Base-by-base conservation (phyloP, 2,113 vertebrate species). In the Stigmatopora nigra region DNA sequence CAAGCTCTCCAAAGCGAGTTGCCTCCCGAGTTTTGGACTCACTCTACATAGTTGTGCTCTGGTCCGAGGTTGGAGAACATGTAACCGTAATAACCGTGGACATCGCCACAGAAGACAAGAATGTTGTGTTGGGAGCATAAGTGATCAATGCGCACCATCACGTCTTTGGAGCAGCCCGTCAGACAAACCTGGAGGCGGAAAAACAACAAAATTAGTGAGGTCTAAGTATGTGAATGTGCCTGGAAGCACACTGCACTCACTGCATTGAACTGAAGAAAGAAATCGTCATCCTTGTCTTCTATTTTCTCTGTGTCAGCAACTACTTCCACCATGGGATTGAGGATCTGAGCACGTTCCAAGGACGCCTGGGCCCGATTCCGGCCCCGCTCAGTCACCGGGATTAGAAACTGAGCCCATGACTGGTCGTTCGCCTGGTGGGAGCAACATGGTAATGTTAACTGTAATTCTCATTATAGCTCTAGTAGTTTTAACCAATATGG, bases 251-350 rank as follows among this genome's bases (percentile, higher is more conserved):
- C 38, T 19, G 3, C 17, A 91, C 93, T 88, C 68, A 97, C 96
- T 0, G 93, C 94, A 60, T 97, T 93, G 14, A 95, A 98, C 12
- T 92, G 88, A 36, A 92, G 89, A 72, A 98, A 96, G 87, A 96
- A 98, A 0, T 93, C 91, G 1, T 94, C 92, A 0, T 91, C 53
- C 47, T 98, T 97, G 81, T 85, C 86, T 6, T 94, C 92, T 0
- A 93, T 63, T 2, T 70, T 81, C 49, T 89, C 91, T 0, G 87
- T 72, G 72, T 97, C 93, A 0, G 91, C 94, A 7, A 92, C 92
- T 17, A 98, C 96, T 0, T 96, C 90, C 57, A 98, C 96, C 95
- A 97, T 98, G 0, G 96, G 96, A 68, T 98, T 98, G 59, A 98
- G 95, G 73, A 91, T 95, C 88, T 97, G 95, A 0, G 94, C 94